Conservation (phyloP, 2,113 vertebrate genomes). For the Phainopepla nitens region DNA sequence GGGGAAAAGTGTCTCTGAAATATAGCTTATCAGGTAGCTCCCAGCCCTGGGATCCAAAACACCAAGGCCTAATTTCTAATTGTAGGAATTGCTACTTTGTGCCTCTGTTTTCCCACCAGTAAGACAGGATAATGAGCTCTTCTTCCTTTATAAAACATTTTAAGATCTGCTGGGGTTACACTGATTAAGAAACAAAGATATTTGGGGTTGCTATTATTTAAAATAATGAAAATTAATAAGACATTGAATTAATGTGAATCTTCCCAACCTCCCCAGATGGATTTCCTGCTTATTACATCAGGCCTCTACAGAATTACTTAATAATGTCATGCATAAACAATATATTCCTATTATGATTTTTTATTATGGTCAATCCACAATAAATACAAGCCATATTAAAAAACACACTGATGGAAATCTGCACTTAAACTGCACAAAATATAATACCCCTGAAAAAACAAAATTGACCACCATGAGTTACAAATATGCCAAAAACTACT, state of each 20-base stretch:
- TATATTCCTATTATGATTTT: background rate
- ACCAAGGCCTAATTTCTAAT: background rate
- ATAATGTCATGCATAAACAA: background rate
- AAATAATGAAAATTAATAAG: slow-evolving; percentile 13
- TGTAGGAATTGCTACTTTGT: slow-evolving; percentile 16
- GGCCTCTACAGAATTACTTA: background rate
- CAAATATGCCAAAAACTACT: background rate
- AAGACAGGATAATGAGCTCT: slow-evolving; percentile 25
- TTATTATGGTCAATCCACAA: background rate
- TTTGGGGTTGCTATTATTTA: background rate
- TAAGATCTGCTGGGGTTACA: slow-evolving; percentile 3
- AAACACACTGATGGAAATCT: background rate
- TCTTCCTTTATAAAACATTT: background rate
- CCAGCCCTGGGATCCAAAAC: background rate
- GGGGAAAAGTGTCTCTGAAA: background rate
- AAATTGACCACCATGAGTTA: background rate
- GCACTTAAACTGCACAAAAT: background rate
- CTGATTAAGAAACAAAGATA: slow-evolving; percentile 27
- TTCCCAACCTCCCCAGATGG: background rate
- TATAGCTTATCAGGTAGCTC: background rate
- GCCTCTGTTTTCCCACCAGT: slow-evolving; percentile 6
- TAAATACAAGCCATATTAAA: background rate
- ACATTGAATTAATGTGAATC: background rate
- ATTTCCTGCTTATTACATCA: background rate
- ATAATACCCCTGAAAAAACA: background rate